Evolutionary conservation across 2,797 vertebrate species (phyloP).

Genomic region (Anas capensis): DNA sequence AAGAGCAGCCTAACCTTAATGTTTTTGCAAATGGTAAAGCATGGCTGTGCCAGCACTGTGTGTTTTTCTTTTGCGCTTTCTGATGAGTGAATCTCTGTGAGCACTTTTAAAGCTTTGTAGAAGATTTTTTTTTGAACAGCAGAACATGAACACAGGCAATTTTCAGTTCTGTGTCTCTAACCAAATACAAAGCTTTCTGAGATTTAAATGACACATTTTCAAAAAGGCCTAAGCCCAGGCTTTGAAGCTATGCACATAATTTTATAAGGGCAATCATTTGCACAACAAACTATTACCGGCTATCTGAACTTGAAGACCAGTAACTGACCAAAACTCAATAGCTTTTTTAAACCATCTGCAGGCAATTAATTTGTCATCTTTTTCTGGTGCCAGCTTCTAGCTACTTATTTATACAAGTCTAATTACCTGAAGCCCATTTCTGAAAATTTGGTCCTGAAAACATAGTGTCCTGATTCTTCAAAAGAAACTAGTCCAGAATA

Average conservation of each 20-base stretch:
- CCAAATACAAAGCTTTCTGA: slow-evolving; percentile 54
- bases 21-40: neutral
- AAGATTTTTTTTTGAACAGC: neutral
- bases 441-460: slow-evolving; percentile 62
- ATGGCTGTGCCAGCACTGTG: neutral
- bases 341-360: slow-evolving; percentile 47
- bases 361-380: slow-evolving; percentile 66
- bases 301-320: slow-evolving; percentile 69
- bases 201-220: slow-evolving; percentile 58
- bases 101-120: slow-evolving; percentile 33
- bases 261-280: slow-evolving; percentile 44
- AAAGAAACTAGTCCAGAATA: slow-evolving; percentile 57
- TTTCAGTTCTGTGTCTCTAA: slow-evolving; percentile 46
- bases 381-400: slow-evolving; percentile 19
- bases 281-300: slow-evolving; percentile 70
- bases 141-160: slow-evolving; percentile 39
- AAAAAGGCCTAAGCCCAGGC: slow-evolving; percentile 19
- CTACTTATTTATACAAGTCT: slow-evolving; percentile 55
- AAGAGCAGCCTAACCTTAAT: neutral
- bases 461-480: slow-evolving; percentile 41
- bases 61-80: slow-evolving; percentile 13
- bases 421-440: slow-evolving; percentile 62
- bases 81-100: slow-evolving; percentile 23
- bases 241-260: slow-evolving; percentile 60
- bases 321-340: slow-evolving; percentile 57